phyloP scores from a whole-genome alignment of 2,113 vertebrate species.

The Chascanopsetta lugubris region DNA sequence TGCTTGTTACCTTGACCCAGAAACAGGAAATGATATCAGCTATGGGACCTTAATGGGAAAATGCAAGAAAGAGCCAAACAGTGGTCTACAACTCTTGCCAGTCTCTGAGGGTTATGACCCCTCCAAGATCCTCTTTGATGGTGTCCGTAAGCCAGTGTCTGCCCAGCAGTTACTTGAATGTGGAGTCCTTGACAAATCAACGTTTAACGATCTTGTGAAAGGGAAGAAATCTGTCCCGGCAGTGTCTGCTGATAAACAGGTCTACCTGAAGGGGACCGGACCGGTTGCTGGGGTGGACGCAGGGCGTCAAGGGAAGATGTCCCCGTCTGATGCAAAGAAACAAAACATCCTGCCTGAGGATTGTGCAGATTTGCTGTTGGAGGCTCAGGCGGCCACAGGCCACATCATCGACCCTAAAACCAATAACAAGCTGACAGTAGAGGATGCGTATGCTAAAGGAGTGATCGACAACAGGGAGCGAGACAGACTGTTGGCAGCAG shows the following conservation, averaged over 20 bases:
- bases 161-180: slow-evolving; percentile 85
- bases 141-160: slow-evolving; percentile 85
- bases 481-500: slow-evolving; percentile 84
- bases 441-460: slow-evolving; percentile 84
- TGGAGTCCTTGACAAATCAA: slow-evolving; percentile 84
- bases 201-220: slow-evolving; percentile 83
- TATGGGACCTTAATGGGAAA: not conserved
- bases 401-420: slow-evolving; percentile 86
- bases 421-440: slow-evolving; percentile 85
- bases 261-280: slow-evolving; percentile 80
- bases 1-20: slow-evolving; percentile 3
- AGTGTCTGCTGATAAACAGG: slow-evolving; percentile 83
- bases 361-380: slow-evolving; percentile 56
- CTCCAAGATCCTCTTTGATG: slow-evolving; percentile 86
- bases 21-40: not conserved
- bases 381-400: slow-evolving; percentile 91
- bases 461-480: slow-evolving; percentile 85
- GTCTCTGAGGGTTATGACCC: slow-evolving; percentile 54
- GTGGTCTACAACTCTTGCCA: not conserved
- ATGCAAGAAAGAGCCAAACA: slow-evolving; percentile 10
- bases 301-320: slow-evolving; percentile 45
- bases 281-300: slow-evolving; percentile 75
- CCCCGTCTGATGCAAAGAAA: slow-evolving; percentile 57
- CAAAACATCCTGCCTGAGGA: slow-evolving; percentile 31
- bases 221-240: slow-evolving; percentile 86